Conservation (phyloP, 2,888 invertebrate species). For the Hypsopygia costalis region DNA sequence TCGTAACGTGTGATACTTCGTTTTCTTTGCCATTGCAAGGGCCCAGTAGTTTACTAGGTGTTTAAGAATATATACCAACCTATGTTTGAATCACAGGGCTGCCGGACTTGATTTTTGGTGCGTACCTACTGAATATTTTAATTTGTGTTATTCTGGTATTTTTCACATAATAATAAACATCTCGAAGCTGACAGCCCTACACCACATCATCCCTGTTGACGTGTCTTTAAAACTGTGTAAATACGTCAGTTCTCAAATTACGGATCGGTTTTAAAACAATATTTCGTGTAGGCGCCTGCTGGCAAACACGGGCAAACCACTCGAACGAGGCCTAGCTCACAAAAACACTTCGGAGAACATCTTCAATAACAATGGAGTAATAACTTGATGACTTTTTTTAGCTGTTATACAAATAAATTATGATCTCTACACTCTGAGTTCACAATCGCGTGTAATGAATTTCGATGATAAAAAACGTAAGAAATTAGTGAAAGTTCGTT, state of each 20-base stretch:
- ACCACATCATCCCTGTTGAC: conserved; percentile 36
- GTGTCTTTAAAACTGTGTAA: conserved; percentile 71
- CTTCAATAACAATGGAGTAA: background rate
- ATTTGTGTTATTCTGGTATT: no score
- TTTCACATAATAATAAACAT: no score
- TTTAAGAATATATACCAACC: no score
- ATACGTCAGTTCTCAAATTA: conserved; percentile 50
- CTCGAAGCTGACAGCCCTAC: conserved; percentile 34
- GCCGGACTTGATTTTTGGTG: no score
- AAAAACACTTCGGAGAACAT: conserved; percentile 2
- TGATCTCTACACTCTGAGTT: background rate
- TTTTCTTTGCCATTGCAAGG: no score
- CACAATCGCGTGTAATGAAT: no score
- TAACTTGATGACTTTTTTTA: background rate
- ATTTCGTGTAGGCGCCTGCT: conserved; percentile 43
- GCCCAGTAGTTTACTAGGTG: no score
- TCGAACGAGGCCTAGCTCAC: background rate
- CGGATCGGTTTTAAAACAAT: conserved; percentile 65
- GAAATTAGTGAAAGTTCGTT: no score
- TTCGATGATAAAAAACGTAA: no score
- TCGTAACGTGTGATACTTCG: no score
- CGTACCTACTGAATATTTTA: no score
- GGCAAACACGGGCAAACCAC: conserved; percentile 34
- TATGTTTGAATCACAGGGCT: no score
- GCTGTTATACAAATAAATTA: background rate